Conservation (phyloP, 2,113 vertebrate species). For the Sturnira hondurensis region DNA sequence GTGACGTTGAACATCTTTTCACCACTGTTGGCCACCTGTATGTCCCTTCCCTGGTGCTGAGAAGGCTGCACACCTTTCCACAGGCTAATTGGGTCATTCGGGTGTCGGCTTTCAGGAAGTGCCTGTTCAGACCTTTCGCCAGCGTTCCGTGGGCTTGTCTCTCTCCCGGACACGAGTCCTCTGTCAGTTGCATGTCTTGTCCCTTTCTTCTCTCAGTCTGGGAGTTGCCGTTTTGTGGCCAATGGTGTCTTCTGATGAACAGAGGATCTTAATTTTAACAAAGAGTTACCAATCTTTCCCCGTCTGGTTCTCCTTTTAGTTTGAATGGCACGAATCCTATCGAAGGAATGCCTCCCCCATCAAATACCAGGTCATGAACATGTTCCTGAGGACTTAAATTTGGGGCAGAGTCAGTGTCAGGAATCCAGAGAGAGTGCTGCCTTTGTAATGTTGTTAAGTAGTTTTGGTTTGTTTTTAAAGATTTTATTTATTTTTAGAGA, state of each 20-base stretch:
- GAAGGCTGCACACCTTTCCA: not conserved
- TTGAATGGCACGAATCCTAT: not conserved
- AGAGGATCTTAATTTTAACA: not conserved
- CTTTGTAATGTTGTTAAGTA: not conserved
- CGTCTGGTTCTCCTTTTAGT: not conserved
- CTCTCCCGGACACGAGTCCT: not conserved
- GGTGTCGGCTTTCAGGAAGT: not conserved
- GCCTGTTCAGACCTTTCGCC: not conserved
- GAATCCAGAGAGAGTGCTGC: accelerated
- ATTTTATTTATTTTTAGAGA: no score
- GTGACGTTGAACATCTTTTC: no score
- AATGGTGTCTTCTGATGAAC: not conserved
- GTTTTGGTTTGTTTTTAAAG: no score
- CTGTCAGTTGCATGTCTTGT: not conserved
- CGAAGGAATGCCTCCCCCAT: not conserved
- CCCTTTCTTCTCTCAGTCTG: not conserved
- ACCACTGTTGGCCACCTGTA: no score
- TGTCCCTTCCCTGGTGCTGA: not conserved
- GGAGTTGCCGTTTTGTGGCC: not conserved
- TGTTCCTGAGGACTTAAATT: not conserved
- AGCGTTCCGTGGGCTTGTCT: not conserved
- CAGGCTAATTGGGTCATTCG: not conserved
- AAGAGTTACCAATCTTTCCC: not conserved
- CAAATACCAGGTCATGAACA: not conserved
- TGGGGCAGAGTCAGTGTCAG: not conserved